Percentiles rank a stretch among this genome's conserved stretches.
Evolutionary conservation across 2,113 vertebrate genomes (phyloP).

Genomic region (Hippotragus niger): DNA sequence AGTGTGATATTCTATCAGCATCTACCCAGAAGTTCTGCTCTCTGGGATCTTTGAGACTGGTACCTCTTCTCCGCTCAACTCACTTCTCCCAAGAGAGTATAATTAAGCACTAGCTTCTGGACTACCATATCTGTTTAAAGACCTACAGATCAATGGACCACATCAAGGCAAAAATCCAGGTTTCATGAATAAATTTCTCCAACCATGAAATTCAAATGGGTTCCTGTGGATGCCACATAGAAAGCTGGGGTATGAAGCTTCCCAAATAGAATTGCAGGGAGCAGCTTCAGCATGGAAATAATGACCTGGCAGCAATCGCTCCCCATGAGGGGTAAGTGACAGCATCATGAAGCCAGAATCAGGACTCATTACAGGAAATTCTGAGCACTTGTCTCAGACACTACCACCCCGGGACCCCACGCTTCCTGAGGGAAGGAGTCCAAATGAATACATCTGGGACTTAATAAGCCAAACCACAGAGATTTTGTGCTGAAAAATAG

Average conservation of each 20-base stretch:
- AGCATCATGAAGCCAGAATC: background rate
- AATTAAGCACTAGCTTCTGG: constrained; percentile 8
- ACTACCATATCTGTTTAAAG: background rate
- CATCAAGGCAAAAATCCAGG: background rate
- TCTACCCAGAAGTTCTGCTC: background rate
- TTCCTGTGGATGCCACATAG: constrained; percentile 29
- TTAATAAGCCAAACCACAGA: constrained; percentile 34
- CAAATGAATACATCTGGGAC: constrained; percentile 56
- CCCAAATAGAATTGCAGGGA: background rate
- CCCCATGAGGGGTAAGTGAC: background rate
- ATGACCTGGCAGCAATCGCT: background rate
- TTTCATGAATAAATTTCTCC: constrained; percentile 41
- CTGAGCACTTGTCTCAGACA: constrained; percentile 4
- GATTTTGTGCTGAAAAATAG: constrained; percentile 15
- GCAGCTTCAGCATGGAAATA: background rate
- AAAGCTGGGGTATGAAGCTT: background rate
- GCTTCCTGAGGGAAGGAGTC: constrained; percentile 29
- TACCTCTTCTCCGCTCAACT: background rate
- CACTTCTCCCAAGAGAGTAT: background rate
- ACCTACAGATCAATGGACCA: background rate
- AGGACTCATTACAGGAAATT: constrained; percentile 40
- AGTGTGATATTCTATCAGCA: background rate
- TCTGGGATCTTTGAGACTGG: background rate
- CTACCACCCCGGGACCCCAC: background rate
- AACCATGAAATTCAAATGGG: constrained; percentile 57